Conservation (phyloP, 1,140 invertebrate genomes). For the Euglossa dilemma region DNA sequence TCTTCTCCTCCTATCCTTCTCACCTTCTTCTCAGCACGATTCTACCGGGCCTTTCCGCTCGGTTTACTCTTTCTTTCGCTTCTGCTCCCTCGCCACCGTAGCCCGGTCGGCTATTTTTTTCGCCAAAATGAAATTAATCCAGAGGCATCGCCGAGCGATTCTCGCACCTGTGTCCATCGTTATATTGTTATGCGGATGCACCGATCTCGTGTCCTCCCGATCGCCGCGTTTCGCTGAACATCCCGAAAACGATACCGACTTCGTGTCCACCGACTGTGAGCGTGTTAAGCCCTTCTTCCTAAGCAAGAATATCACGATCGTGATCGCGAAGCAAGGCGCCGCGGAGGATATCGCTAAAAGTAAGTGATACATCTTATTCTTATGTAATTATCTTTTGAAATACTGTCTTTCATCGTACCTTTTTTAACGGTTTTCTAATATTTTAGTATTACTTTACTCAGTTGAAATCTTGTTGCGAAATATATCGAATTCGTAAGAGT, state of each 20-base stretch:
- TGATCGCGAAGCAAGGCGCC: background rate
- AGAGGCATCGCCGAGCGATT: conserved; percentile 42
- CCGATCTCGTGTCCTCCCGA: conserved; percentile 59
- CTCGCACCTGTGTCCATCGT: conserved; percentile 42
- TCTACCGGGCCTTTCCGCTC: too few relatives aligned
- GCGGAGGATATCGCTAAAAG: conserved; percentile 38
- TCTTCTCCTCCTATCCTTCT: background rate
- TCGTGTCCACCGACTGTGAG: conserved; percentile 60
- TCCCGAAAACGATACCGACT: conserved; percentile 44
- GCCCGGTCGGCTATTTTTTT: conserved; percentile 46
- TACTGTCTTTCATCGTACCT: background rate
- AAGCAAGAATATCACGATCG: conserved; percentile 68
- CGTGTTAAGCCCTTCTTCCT: conserved; percentile 70
- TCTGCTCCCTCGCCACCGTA: too few relatives aligned
- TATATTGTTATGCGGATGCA: conserved; percentile 41
- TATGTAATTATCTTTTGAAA: background rate
- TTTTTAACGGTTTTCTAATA: background rate
- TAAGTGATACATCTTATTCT: conserved; percentile 35
- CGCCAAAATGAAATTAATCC: conserved; percentile 63
- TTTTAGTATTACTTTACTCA: background rate
- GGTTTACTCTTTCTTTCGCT: conserved; percentile 8
- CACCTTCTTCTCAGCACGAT: conserved; percentile 28
- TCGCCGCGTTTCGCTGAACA: conserved; percentile 54
- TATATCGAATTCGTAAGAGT: background rate
- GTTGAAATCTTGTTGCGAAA: background rate